Conservation (phyloP, 2,888 invertebrate species). For the Sclerodermus sp. region DNA sequence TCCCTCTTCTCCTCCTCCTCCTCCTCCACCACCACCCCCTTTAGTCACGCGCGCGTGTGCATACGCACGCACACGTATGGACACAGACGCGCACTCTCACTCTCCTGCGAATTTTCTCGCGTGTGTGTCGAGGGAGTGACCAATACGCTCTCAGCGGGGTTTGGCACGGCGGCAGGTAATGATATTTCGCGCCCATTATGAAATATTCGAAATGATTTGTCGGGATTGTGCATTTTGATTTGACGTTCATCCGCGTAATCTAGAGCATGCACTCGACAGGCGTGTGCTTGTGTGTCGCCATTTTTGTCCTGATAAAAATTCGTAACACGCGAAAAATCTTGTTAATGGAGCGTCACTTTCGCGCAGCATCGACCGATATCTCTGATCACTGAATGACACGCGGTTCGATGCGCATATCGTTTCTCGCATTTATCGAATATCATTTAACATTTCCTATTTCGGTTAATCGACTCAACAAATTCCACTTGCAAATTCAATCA, state of each 20-base stretch:
- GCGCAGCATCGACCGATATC: too few species aligned
- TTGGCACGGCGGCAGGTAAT: conserved; percentile 42
- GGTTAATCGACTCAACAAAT: too few species aligned
- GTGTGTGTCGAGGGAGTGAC: conserved; percentile 25
- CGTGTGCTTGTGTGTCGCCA: conserved; percentile 2
- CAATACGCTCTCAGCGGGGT: conserved; percentile 9
- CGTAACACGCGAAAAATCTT: conserved; percentile 1
- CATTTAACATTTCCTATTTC: too few species aligned
- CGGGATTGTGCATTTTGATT: conserved; percentile 55
- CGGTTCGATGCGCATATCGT: too few species aligned
- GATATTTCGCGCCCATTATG: conserved; percentile 55
- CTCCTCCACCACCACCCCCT: not conserved
- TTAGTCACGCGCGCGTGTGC: not conserved
- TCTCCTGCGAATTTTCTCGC: too few species aligned
- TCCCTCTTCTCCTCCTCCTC: conserved; percentile 3
- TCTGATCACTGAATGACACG: too few species aligned
- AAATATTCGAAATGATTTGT: conserved; percentile 56
- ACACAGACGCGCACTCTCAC: too few species aligned
- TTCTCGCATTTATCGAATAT: too few species aligned
- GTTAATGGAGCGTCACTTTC: too few species aligned
- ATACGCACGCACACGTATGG: conserved; percentile 10
- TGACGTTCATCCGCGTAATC: conserved; percentile 42
- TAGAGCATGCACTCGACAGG: conserved; percentile 14
- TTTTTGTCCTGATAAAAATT: conserved; percentile 11
- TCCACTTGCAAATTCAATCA: too few species aligned